phyloP scores from a whole-genome alignment of 2,888 invertebrate genomes.

The Agonopterix heracliana region DNA sequence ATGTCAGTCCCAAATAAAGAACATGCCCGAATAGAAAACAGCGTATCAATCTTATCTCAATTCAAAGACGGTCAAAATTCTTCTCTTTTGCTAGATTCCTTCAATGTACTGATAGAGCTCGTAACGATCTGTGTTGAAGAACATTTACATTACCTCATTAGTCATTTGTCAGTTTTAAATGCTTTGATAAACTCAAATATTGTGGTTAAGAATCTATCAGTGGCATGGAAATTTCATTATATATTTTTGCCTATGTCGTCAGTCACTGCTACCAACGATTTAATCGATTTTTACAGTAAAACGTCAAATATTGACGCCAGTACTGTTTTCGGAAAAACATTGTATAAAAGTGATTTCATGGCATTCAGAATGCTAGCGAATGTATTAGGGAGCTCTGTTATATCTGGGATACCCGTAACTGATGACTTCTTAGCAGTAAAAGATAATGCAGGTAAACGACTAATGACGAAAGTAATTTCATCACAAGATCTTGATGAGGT shows the following conservation, averaged over 20 bases:
- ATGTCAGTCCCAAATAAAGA: conserved; percentile 18
- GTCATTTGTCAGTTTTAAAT: conserved; percentile 44
- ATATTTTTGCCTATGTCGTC: conserved; percentile 62
- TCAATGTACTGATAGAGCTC: conserved; percentile 46
- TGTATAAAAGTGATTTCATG: conserved; percentile 49
- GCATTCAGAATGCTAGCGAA: conserved; percentile 46
- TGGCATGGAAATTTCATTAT: conserved; percentile 66
- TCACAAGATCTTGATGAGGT: conserved; percentile 57
- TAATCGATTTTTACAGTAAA: conserved; percentile 42
- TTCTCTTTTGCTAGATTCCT: conserved; percentile 42
- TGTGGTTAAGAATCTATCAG: conserved; percentile 53
- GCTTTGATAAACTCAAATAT: conserved; percentile 49
- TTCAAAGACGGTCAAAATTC: conserved; percentile 52
- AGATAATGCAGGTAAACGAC: conserved; percentile 35
- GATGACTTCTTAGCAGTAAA: conserved; percentile 26
- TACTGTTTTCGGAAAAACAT: conserved; percentile 19
- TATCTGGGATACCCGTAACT: conserved; percentile 9
- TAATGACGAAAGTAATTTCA: conserved; percentile 45
- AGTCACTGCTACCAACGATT: conserved; percentile 47
- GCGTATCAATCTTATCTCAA: conserved; percentile 28
- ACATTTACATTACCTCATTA: conserved; percentile 46
- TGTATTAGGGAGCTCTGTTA: conserved; percentile 15
- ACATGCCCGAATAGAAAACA: conserved; percentile 19
- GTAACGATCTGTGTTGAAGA: conserved; percentile 50
- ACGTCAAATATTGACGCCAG: conserved; percentile 15